These are phyloP conservation scores for Botrylloides violaceus DNA, from an alignment of 23 tunicate genomes.

Conservation along the genomic window DNA sequence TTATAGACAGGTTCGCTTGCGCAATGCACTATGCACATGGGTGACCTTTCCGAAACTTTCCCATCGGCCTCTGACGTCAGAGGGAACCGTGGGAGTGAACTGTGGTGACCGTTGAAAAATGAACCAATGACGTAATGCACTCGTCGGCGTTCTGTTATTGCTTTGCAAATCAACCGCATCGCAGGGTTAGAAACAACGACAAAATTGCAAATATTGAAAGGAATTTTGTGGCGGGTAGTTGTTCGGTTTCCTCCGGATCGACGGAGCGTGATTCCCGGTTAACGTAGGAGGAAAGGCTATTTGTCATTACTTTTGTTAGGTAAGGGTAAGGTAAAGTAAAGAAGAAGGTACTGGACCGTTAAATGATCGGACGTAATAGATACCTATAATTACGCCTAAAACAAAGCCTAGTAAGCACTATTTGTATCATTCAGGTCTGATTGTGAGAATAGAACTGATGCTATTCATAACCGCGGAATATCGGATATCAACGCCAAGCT, in stretches of 20 bases:
- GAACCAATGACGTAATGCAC: not conserved
- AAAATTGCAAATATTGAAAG: not conserved
- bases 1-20: too few species aligned
- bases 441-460: not conserved
- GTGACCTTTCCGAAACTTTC: too few species aligned
- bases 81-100: too few species aligned
- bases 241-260: not conserved
- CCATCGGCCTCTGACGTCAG: too few species aligned
- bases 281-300: not conserved
- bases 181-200: not conserved
- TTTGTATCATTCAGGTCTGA: not conserved
- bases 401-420: not conserved
- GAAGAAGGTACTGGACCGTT: not conserved
- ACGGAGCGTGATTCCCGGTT: not conserved
- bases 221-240: not conserved
- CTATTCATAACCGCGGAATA: not conserved
- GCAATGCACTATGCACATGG: too few species aligned
- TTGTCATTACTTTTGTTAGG: too few species aligned
- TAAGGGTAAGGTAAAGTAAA: too few species aligned
- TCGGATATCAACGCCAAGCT: not conserved
- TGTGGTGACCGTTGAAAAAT: too few species aligned
- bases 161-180: not conserved
- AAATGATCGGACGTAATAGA: not conserved
- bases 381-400: too few species aligned
- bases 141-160: not conserved